These are phyloP conservation scores for Calephelis perditalis DNA, from an alignment of 2,888 invertebrate species.

Conservation along the genomic window DNA sequence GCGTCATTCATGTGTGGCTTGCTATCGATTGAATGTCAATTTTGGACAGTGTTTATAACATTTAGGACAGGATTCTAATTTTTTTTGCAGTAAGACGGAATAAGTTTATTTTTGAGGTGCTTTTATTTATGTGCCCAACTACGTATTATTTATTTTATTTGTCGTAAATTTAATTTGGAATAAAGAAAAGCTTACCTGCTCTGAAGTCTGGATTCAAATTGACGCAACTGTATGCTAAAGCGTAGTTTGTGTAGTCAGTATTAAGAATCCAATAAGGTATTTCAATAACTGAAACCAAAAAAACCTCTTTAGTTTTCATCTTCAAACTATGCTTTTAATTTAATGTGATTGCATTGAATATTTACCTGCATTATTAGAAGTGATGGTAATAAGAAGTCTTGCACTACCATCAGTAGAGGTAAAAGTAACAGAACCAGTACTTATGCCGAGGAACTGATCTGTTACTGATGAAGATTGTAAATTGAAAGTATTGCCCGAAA, in stretches of 20 bases:
- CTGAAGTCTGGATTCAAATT: conserved; percentile 41
- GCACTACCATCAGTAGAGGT: conserved; percentile 35
- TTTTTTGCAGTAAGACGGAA: no score
- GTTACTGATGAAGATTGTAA: conserved; percentile 42
- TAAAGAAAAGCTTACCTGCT: conserved; percentile 42
- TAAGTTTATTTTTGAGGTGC: no score
- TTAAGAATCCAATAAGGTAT: conserved; percentile 44
- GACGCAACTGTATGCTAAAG: conserved; percentile 44
- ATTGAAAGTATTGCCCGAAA: conserved; percentile 34
- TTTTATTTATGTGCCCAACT: no score
- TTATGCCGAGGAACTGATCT: conserved; percentile 39
- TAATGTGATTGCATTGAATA: background rate
- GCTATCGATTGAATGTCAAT: no score
- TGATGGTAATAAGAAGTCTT: conserved; percentile 40
- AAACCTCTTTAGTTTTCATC: background rate
- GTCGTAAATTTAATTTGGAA: no score
- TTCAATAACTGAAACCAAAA: conserved; percentile 31
- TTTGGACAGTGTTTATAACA: no score
- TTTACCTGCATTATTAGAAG: conserved; percentile 40
- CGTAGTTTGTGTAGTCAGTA: conserved; percentile 41
- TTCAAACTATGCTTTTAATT: background rate
- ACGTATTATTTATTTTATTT: no score
- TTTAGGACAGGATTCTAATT: no score
- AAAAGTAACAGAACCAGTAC: conserved; percentile 37
- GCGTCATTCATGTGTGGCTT: no score